Base-by-base conservation (phyloP, 2,113 vertebrate species). In the Laterallus jamaicensis region DNA sequence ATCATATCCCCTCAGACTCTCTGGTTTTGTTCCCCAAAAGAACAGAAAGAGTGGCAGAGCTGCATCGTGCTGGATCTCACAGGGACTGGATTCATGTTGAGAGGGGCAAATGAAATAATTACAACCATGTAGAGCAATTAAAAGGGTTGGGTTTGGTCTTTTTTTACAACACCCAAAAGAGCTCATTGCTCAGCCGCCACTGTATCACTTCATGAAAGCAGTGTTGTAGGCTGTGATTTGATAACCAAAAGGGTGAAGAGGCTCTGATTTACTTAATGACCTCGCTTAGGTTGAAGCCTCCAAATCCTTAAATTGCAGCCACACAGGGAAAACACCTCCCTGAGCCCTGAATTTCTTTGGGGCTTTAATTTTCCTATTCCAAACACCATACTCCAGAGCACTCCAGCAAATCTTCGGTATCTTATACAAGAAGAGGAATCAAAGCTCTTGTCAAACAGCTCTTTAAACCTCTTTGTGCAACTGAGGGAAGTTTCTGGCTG, bases 401-500 rank as follows among this genome's bases (percentile, higher is more conserved):
- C 64, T 84, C 44, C 70, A 35, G 39, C 73, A 84, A 73, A 73
- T 25, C 86, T 40, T 44, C 44, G 26, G 37, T 22, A 49, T n/a
- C 28, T 40, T 50, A n/a, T 74, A 74, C 37, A 59, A 73, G 39
- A 67, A 77, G 31, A 69, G 50, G 35, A 63, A 69, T 82, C 44
- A 87, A 81, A 87, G 54, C 42, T 64, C 17, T 63, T 44, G 49
- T n/a, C 39, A 60, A 88, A 71, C 64, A 90, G 54, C 50, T 91
- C 80, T 85, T 0, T 1, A 68, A 85, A 56, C 14, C 18, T 64
- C 44, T 86, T 67, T 56, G 60, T 69, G 64, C 21, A 54, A 35
- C 44, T 2, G 0, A 39, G 44, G 29, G 83, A 39, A 35, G 22
- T 31, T 84, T 80, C 64, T 55, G 59, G n/a, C 69, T 90, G 52